phyloP scores from a whole-genome alignment of 2,888 invertebrate species.

The Isoperla grammatica region DNA sequence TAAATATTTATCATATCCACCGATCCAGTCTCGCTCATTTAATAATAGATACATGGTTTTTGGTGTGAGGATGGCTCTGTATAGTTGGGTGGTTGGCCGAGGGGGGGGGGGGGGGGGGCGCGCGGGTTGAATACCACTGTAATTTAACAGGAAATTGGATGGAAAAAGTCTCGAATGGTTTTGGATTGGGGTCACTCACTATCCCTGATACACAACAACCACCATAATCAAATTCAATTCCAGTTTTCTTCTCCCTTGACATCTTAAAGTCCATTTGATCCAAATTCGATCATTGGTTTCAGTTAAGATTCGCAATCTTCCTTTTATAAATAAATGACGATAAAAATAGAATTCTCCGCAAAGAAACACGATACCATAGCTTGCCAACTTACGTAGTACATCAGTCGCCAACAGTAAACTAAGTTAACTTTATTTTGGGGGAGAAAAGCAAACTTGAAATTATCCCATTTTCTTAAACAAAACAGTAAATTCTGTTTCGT shows the following conservation, averaged over 20 bases:
- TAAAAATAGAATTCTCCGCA: background rate
- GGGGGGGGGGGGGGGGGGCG: no score
- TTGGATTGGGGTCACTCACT: conserved; percentile 23
- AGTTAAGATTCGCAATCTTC: no score
- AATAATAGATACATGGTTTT: no score
- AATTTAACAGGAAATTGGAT: conserved; percentile 23
- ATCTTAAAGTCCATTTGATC: conserved; percentile 16
- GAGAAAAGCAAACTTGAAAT: no score
- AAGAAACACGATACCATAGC: no score
- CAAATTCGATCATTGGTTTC: conserved; percentile 15
- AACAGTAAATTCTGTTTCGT: no score
- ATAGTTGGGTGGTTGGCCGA: conserved; percentile 4
- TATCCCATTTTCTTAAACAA: no score
- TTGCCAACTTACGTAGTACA: no score
- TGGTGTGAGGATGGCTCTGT: background rate
- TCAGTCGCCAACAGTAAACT: no score
- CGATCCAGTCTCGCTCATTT: no score
- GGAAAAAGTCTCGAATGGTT: conserved; percentile 13
- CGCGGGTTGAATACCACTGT: conserved; percentile 10
- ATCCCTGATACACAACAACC: background rate
- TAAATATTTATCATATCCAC: no score
- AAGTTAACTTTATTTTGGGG: no score
- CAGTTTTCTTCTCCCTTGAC: conserved; percentile 14
- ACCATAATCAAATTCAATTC: conserved; percentile 24
- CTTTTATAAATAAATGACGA: background rate